Conservation (phyloP, 92 coral and sea anemone genomes). For the Epizoanthus illoricatus region DNA sequence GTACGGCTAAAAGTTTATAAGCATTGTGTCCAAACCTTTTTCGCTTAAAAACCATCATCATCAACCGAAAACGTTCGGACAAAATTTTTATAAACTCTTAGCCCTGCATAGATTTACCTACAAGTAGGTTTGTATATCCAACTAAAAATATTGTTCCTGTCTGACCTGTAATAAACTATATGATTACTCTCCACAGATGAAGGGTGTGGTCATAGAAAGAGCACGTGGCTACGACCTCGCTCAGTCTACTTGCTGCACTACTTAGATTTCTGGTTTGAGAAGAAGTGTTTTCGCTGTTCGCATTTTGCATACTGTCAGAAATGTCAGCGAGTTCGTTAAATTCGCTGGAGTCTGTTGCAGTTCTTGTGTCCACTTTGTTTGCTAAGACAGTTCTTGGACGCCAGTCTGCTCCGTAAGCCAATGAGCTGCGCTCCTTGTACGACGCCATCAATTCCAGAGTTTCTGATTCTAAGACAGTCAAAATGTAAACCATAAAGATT, state of each 20-base stretch:
- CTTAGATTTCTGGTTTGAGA: neutral
- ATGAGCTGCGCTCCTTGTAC: slow-evolving; percentile 68
- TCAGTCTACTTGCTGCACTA: slow-evolving; percentile 7
- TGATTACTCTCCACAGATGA: slow-evolving; percentile 76
- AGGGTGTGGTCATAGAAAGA: slow-evolving; percentile 95
- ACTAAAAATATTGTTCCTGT: too few species aligned
- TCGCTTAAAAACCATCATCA: too few species aligned
- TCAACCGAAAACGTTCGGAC: too few species aligned
- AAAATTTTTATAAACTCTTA: too few species aligned
- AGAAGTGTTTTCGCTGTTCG: neutral
- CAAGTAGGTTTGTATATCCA: too few species aligned
- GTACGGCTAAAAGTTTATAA: too few species aligned
- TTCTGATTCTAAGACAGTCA: neutral
- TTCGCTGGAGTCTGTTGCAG: neutral
- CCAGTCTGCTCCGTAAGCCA: slow-evolving; percentile 99
- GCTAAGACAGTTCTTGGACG: slow-evolving; percentile 31
- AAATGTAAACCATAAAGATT: neutral
- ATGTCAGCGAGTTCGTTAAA: slow-evolving; percentile 6
- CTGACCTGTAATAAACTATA: neutral
- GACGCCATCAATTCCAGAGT: slow-evolving; percentile 59
- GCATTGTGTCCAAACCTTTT: too few species aligned
- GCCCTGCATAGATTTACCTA: too few species aligned
- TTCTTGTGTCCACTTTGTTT: neutral
- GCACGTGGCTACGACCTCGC: slow-evolving; percentile 79
- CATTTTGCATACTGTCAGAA: neutral